phyloP scores from a whole-genome alignment of 1,140 invertebrate species.

The Armadillidium nasatum region DNA sequence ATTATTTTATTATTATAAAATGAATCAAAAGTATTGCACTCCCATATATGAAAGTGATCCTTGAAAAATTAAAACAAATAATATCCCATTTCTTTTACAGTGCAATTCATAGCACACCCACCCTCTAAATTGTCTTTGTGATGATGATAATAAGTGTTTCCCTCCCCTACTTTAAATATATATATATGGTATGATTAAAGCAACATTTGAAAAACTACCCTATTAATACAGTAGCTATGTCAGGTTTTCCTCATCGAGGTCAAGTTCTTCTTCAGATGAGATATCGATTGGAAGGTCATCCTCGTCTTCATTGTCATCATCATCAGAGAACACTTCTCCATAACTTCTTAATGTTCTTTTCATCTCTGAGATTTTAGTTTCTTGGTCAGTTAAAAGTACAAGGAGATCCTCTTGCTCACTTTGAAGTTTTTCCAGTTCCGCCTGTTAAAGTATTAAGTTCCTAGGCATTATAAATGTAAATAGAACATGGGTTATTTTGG shows the following conservation, averaged over 20 bases:
- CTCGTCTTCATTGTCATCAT: background rate
- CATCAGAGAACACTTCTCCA: background rate
- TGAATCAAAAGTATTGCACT: too few species aligned
- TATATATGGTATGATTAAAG: too few species aligned
- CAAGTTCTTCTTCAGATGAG: background rate
- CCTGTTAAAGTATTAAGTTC: constrained; percentile 19
- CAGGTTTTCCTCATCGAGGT: background rate
- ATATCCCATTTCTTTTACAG: too few species aligned
- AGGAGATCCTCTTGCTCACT: constrained; percentile 41
- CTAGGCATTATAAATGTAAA: too few species aligned
- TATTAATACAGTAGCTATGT: background rate
- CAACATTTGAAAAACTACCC: too few species aligned
- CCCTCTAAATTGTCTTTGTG: too few species aligned
- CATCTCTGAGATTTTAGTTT: constrained; percentile 10
- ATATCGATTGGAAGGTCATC: background rate
- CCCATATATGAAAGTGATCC: too few species aligned
- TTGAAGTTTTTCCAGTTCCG: constrained; percentile 31
- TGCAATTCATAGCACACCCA: too few species aligned
- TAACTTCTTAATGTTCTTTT: background rate
- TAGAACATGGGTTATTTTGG: background rate
- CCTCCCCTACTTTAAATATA: too few species aligned
- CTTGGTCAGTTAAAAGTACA: constrained; percentile 40
- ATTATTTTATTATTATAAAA: too few species aligned
- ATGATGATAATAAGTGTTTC: too few species aligned
- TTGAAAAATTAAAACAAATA: too few species aligned